Percentiles rank a stretch among this genome's conserved stretches.
phyloP scores from a whole-genome alignment of 2,113 vertebrate genomes.

The Etheostoma cragini region DNA sequence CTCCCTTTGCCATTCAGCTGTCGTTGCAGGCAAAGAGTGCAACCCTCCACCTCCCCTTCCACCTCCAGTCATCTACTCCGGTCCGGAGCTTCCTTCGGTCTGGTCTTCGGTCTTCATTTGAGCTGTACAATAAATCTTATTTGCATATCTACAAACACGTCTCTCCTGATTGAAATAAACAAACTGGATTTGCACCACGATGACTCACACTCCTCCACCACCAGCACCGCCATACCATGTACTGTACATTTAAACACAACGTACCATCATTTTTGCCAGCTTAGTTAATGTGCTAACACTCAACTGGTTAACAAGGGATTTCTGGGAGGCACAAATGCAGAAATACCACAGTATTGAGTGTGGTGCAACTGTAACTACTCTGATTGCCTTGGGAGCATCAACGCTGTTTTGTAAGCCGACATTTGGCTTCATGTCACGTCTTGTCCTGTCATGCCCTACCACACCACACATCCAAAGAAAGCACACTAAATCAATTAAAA shows the following conservation, averaged over 20 bases:
- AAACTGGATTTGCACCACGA: constrained; percentile 6
- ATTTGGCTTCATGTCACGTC: neutral
- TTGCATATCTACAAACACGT: no score
- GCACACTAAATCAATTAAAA: constrained; percentile 1
- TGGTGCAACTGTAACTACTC: neutral
- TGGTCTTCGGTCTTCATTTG: no score
- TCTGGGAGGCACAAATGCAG: neutral
- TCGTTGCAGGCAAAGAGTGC: no score
- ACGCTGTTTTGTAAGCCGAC: constrained; percentile 1
- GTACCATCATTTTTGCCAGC: constrained; percentile 2
- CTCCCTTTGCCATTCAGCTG: no score
- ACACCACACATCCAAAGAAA: constrained; percentile 17
- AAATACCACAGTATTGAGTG: neutral
- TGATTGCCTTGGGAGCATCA: neutral
- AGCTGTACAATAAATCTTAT: no score
- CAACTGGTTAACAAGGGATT: neutral
- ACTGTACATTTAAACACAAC: constrained; percentile 40
- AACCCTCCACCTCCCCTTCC: no score
- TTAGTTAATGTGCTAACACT: neutral
- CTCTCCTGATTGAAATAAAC: constrained; percentile 2
- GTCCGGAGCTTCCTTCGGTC: no score
- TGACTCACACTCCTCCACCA: constrained; percentile 12
- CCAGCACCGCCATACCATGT: neutral
- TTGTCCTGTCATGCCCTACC: neutral
- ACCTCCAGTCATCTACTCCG: no score